Conservation (phyloP, 1,140 invertebrate genomes). For the Zophobas morio region DNA sequence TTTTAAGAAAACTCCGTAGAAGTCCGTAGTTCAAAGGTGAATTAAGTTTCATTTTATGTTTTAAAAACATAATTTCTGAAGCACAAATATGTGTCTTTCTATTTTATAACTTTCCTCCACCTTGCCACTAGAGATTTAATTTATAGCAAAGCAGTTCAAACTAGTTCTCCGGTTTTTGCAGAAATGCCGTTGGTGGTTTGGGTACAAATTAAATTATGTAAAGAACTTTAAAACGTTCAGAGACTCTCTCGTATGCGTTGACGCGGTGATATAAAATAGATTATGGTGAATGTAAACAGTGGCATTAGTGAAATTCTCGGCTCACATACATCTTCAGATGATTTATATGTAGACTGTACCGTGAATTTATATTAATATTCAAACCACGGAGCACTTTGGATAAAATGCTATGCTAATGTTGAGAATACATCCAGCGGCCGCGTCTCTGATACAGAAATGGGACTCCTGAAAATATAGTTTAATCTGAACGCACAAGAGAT, state of each 20-base stretch:
- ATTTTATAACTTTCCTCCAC: no score
- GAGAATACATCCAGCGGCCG: constrained; percentile 53
- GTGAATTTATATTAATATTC: constrained; percentile 59
- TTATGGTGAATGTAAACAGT: constrained; percentile 53
- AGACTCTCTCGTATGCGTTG: constrained; percentile 28
- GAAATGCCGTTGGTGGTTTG: constrained; percentile 4
- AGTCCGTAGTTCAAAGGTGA: no score
- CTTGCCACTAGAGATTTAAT: not conserved
- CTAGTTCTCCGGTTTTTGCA: not conserved
- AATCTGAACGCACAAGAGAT: constrained; percentile 48
- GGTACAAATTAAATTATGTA: constrained; percentile 28
- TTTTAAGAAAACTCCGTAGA: no score
- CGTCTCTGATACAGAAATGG: constrained; percentile 24
- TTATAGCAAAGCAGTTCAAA: not conserved
- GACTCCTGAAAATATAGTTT: constrained; percentile 49
- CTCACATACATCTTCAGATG: constrained; percentile 53
- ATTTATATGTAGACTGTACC: constrained; percentile 52
- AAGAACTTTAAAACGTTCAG: constrained; percentile 40
- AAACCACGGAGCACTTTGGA: constrained; percentile 60
- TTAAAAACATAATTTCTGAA: no score
- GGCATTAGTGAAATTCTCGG: constrained; percentile 48
- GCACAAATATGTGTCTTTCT: no score
- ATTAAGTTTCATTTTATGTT: no score
- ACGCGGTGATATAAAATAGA: constrained; percentile 47
- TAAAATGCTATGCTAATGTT: constrained; percentile 60